Percentiles rank a stretch among this genome's conserved stretches.
These are phyloP conservation scores for Bos javanicus DNA, from an alignment of 2,113 vertebrate species.

Conservation along the genomic window DNA sequence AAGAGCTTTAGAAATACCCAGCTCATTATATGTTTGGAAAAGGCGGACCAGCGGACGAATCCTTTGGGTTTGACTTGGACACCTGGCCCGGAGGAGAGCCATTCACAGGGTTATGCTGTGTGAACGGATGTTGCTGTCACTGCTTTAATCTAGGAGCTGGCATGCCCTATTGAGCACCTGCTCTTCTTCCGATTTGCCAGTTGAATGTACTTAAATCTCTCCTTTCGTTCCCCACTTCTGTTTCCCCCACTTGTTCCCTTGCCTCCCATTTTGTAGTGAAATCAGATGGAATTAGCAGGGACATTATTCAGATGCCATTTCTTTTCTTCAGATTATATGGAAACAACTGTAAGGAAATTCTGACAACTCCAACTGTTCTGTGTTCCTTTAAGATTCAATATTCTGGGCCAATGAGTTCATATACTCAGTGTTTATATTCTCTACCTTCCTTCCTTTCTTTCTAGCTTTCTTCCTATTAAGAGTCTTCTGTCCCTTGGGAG, in stretches of 20 bases:
- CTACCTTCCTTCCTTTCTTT: not conserved
- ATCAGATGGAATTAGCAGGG: not conserved
- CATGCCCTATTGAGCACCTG: fast-evolving
- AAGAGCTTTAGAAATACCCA: not conserved
- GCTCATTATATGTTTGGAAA: not conserved
- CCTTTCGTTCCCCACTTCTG: not conserved
- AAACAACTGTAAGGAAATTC: not conserved
- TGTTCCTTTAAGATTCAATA: conserved; percentile 30
- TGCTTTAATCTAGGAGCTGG: not conserved
- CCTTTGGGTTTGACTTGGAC: not conserved
- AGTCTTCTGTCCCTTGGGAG: not conserved
- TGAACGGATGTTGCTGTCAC: not conserved
- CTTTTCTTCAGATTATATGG: not conserved
- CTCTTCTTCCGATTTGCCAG: not conserved
- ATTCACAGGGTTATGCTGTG: no score
- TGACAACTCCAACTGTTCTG: not conserved
- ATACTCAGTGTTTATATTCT: not conserved
- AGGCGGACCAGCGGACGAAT: not conserved
- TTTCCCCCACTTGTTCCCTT: not conserved
- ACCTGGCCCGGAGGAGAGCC: not conserved
- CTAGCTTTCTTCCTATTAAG: not conserved
- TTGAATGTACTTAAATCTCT: not conserved
- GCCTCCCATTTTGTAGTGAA: not conserved
- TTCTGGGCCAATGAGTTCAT: not conserved
- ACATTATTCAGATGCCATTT: not conserved